phyloP scores from a whole-genome alignment of 2,797 vertebrate genomes.

The Babyrousa celebensis region DNA sequence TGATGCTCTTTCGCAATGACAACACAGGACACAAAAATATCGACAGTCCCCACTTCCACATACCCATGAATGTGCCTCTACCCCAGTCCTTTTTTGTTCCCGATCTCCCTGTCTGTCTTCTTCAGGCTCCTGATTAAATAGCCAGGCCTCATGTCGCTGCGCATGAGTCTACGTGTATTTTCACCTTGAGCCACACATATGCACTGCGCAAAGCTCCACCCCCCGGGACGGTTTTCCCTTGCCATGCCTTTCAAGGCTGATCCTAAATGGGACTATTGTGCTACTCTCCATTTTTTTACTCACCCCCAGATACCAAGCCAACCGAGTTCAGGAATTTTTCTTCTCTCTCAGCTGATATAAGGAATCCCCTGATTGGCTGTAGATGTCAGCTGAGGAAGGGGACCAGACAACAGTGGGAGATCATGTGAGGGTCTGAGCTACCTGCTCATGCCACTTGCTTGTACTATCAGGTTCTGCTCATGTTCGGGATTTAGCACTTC shows the following conservation, averaged over 20 bases:
- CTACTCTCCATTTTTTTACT: background rate
- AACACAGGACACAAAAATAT: background rate
- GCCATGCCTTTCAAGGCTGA: background rate
- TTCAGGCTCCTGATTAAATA: background rate
- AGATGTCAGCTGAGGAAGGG: background rate
- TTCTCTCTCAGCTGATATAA: background rate
- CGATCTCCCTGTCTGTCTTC: background rate
- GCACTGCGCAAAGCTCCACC: background rate
- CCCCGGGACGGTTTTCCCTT: background rate
- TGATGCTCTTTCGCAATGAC: background rate
- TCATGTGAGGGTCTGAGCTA: background rate
- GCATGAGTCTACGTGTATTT: background rate
- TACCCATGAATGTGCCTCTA: background rate
- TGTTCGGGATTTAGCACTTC: background rate
- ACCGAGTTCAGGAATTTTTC: background rate
- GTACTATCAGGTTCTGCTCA: background rate
- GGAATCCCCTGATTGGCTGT: background rate
- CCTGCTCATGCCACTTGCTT: background rate
- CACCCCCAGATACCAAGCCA: background rate
- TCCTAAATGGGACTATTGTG: background rate
- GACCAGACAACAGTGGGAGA: background rate
- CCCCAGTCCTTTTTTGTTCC: background rate
- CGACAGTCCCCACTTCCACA: background rate
- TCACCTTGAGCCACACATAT: background rate
- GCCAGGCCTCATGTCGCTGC: background rate